These are phyloP conservation scores for Podarcis raffonei DNA, from an alignment of 2,113 vertebrate genomes.

Conservation along the genomic window DNA sequence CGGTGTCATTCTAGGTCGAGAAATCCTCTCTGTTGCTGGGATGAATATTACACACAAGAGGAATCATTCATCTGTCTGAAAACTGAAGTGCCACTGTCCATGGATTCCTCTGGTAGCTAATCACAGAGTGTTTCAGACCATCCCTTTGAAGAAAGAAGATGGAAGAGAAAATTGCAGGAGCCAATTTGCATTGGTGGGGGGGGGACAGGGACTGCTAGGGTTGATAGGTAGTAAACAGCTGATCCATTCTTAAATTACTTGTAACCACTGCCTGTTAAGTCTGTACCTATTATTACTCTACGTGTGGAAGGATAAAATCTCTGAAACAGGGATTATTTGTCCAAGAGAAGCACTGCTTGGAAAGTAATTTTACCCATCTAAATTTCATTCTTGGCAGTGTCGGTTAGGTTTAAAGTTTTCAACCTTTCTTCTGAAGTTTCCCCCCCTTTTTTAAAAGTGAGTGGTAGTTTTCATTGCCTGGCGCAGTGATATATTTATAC, in stretches of 20 bases:
- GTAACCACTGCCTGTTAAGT: background rate
- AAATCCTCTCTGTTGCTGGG: background rate
- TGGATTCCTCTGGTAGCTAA: background rate
- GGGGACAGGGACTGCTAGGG: too few species aligned
- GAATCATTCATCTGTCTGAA: background rate
- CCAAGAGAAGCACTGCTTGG: background rate
- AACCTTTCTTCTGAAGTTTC: slow-evolving; percentile 19
- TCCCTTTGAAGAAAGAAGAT: background rate
- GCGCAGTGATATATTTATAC: background rate
- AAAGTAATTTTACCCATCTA: background rate
- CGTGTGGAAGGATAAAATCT: background rate
- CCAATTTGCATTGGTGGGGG: background rate
- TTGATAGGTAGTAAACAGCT: background rate
- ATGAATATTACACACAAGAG: background rate
- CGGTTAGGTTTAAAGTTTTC: slow-evolving; percentile 14
- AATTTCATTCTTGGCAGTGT: background rate
- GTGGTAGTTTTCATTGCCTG: accelerated
- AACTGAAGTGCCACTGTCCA: background rate
- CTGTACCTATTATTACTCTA: background rate
- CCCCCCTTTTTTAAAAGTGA: background rate
- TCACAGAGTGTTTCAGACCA: background rate
- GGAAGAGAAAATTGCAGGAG: background rate
- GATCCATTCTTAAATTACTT: background rate
- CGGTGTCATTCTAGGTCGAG: background rate
- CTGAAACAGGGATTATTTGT: background rate